Evolutionary conservation across 2,797 vertebrate genomes (phyloP).

Genomic region (Uromys caudimaculatus): DNA sequence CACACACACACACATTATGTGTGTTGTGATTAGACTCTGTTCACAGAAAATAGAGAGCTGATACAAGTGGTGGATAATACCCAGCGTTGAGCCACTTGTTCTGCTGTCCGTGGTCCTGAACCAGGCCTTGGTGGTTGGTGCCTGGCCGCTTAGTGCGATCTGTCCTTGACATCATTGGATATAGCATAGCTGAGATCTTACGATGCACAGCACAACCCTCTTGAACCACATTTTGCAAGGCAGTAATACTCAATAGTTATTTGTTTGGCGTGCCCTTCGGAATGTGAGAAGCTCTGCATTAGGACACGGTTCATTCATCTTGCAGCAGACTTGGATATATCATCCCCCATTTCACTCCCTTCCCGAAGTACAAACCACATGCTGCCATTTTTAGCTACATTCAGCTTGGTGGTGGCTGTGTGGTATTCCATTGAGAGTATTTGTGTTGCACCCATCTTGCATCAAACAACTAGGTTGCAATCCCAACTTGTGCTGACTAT

Average conservation of each 20-base stretch:
- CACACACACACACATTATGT: neutral
- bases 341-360: neutral
- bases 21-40: neutral
- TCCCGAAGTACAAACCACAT: neutral
- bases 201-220: neutral
- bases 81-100: neutral
- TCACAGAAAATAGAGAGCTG: neutral
- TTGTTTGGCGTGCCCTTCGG: neutral
- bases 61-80: neutral
- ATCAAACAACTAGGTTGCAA: neutral
- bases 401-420: neutral
- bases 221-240: neutral
- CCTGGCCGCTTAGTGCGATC: neutral
- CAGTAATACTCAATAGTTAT: neutral
- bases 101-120: constrained; percentile 79
- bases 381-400: neutral
- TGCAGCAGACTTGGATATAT: neutral
- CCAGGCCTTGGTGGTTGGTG: neutral
- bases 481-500: neutral
- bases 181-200: neutral
- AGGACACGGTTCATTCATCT: neutral
- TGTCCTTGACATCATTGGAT: neutral
- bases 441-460: neutral
- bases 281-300: neutral
- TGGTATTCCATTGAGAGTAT: neutral